Base-by-base conservation (phyloP, 2,888 invertebrate species). In the Cyclophora albipunctata region DNA sequence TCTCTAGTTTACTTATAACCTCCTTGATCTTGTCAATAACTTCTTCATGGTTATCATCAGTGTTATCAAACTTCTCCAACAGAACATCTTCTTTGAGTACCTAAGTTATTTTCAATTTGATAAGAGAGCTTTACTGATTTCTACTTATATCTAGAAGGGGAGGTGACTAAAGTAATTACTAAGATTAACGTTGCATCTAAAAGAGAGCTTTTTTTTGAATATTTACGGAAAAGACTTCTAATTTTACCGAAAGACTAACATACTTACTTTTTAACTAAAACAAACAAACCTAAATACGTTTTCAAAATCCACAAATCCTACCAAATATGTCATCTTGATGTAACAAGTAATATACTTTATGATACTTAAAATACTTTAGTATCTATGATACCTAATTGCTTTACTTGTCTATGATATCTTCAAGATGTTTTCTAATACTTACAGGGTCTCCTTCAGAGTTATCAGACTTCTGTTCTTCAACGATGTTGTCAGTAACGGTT, bases 1-100 rank as follows among this genome's bases (percentile, higher is more conserved):
- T 81, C 60, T 87, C 86, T 34, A 87, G 60, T 71, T 86, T 87
- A 44, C 68, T 78, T 42, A 86, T 86, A 0, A 68, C 85, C 64
- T 85, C 82, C 64, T 84, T 85, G 41, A 87, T 86, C 62, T 78
- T 77, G 56, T 80, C 81, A 42, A 87, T 77, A 0, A 81, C 84
- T 62, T 78, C 73, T 55, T 77, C 79, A 35, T 84, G 81, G 48
- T 71, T 71, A 3, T 60, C 64, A 42, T 84, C 83, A 42, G 72
- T 72, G 56, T 73, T 69, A 44, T 86, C 85, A 50, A 87, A 87
- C 47, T 77, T 79, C 53, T 83, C 79, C 41, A 84, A 67, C 51
- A 70, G 73, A 3, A 63, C 64, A 59, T 86, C 86, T 51, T 82
- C 82, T 48, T 84, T 76, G 35, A 70, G 59, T 7, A 75, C 75